A percentile compares a stretch with the other conserved stretches of the same genome.
Conservation (phyloP, 2,113 vertebrate genomes). For the Aix galericulata region DNA sequence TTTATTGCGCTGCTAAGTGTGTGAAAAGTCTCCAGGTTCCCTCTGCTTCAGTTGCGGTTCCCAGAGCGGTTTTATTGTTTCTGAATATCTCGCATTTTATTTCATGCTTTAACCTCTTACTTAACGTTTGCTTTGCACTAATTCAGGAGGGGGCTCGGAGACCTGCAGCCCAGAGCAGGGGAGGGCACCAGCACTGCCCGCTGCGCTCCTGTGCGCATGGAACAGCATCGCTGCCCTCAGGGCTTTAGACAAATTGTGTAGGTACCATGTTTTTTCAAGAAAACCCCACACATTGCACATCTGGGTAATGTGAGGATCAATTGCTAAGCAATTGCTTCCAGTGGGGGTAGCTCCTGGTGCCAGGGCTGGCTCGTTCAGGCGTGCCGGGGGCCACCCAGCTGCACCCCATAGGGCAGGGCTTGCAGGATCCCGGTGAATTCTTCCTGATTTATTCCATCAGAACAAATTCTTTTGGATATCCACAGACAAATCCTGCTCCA, state of each 20-base stretch:
- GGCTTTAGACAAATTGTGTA: not conserved
- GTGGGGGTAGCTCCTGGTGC: not conserved
- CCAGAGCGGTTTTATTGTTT: not conserved
- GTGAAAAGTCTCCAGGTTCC: not conserved
- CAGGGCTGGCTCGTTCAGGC: not conserved
- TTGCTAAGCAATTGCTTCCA: not conserved
- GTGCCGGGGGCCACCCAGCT: not conserved
- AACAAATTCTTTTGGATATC: not conserved
- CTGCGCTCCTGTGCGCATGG: fast-evolving
- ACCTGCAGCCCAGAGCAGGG: no score
- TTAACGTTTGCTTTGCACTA: not conserved
- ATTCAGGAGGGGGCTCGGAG: not conserved
- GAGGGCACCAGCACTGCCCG: no score
- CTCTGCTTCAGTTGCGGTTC: not conserved
- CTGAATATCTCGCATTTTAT: not conserved
- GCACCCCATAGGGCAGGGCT: not conserved
- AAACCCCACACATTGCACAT: fast-evolving
- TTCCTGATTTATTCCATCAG: not conserved
- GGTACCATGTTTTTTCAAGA: not conserved
- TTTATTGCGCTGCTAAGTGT: not conserved
- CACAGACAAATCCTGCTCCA: not conserved
- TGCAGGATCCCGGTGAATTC: not conserved
- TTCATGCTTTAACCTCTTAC: not conserved
- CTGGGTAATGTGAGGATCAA: no score
- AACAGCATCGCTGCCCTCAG: fast-evolving